Conservation (phyloP, 1,140 invertebrate genomes). For the Hylaeus volcanicus region DNA sequence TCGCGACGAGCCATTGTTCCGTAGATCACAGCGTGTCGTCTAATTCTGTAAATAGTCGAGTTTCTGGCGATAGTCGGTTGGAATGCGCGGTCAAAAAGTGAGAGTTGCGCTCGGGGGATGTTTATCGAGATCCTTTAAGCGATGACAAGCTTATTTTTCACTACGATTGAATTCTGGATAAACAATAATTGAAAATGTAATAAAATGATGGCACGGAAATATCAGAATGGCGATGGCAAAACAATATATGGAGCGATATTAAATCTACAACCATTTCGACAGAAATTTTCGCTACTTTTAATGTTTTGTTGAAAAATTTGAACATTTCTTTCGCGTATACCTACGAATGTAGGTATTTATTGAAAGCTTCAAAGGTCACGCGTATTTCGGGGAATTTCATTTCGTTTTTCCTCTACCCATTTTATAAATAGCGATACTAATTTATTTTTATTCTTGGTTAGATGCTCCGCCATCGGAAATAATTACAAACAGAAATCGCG, state of each 20-base stretch:
- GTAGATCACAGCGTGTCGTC: no score
- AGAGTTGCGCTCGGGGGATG: no score
- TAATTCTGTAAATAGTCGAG: no score
- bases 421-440: neutral
- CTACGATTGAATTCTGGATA: no score
- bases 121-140: no score
- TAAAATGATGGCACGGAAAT: neutral
- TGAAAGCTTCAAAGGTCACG: neutral
- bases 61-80: no score
- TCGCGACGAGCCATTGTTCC: no score
- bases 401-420: neutral
- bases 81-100: no score
- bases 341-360: neutral
- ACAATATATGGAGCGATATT: slow-evolving; percentile 4
- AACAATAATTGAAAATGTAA: no score
- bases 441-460: neutral
- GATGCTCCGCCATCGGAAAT: no score
- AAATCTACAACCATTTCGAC: neutral
- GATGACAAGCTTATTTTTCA: no score
- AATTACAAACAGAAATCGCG: no score
- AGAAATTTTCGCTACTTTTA: slow-evolving; percentile 15
- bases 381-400: slow-evolving; percentile 14
- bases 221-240: slow-evolving; percentile 1
- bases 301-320: slow-evolving; percentile 20
- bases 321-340: slow-evolving; percentile 22